phyloP scores from a whole-genome alignment of 2,113 vertebrate species.

The Etia nguti region DNA sequence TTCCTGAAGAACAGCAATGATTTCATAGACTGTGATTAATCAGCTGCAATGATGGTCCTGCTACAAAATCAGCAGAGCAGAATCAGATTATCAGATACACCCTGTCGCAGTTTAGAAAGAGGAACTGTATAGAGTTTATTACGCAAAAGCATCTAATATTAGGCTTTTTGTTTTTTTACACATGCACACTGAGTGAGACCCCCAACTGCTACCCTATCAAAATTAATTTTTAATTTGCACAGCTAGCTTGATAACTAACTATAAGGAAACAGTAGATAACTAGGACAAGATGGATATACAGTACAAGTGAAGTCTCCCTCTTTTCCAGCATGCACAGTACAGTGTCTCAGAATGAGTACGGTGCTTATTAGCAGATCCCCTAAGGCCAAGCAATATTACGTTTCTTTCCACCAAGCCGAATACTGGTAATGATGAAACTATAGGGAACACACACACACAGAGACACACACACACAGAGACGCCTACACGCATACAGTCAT shows the following conservation, averaged over 20 bases:
- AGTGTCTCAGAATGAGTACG: not conserved
- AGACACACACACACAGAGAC: not conserved
- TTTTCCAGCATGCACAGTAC: not conserved
- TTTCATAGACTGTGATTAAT: not conserved
- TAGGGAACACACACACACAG: not conserved
- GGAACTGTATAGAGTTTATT: not conserved
- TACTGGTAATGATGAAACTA: not conserved
- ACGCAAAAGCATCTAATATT: not conserved
- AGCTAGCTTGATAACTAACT: not conserved
- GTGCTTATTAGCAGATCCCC: conserved; percentile 3
- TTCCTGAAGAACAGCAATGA: not conserved
- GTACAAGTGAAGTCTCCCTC: not conserved
- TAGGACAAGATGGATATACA: not conserved
- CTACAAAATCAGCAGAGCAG: not conserved
- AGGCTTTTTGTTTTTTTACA: not conserved
- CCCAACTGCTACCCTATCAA: not conserved
- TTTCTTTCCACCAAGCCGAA: not conserved
- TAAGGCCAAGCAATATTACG: not conserved
- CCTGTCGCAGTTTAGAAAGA: not conserved
- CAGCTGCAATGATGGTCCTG: not conserved
- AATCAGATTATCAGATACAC: not conserved
- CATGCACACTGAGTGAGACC: not conserved
- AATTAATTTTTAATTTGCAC: not conserved
- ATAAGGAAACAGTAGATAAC: not conserved
- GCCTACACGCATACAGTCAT: not conserved